Evolutionary conservation across 2,113 vertebrate genomes (phyloP), one percentile per base, ranked within the genome.

Genomic region (Cervus canadensis): DNA sequence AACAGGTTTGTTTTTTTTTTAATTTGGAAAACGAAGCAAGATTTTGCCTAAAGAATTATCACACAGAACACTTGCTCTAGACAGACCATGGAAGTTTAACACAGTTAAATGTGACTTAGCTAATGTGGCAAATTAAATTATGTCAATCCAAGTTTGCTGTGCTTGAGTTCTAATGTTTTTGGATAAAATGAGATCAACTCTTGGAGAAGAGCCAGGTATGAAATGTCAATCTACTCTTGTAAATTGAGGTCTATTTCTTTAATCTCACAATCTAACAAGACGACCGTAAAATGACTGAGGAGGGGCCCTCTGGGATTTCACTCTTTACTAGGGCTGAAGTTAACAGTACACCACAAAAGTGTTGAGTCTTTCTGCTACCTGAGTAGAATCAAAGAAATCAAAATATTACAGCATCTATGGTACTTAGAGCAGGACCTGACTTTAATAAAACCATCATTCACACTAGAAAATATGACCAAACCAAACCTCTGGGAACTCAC

Each of bases 141-240:
- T 95, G 71, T 93, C 33, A 50, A 84, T 59, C 83, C 52, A 92
- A 84, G 48, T 81, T 89, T 86, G 87, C 33, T 26, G 83, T 50
- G 59, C 54, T 96, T 95, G 96, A 97, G 87, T 92, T 62, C 95
- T 98, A 97, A 52, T 90, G 93, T 74, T 98, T 98, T 88, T 76
- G 59, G 97, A 92, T 52, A 98, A 94, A 98, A 30, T 95, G 98
- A 97, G 92, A 98, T 98, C 97, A 98, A 85, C 91, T 96, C 43
- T 64, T 98, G 93, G 97, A 98, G 93, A 86, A 91, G 90, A 96
- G 97, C 94, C 94, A 98, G 48, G 43, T 90, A 95, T 45, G 93
- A 98, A 97, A 98, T 95, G 96, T 97, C 97, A 96, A 86, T 86
- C 87, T 79, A 89, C 64, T 96, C 96, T 96, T 98, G 93, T 95